Conservation (phyloP, 2,113 vertebrate genomes). For the Megaptera novaeangliae region DNA sequence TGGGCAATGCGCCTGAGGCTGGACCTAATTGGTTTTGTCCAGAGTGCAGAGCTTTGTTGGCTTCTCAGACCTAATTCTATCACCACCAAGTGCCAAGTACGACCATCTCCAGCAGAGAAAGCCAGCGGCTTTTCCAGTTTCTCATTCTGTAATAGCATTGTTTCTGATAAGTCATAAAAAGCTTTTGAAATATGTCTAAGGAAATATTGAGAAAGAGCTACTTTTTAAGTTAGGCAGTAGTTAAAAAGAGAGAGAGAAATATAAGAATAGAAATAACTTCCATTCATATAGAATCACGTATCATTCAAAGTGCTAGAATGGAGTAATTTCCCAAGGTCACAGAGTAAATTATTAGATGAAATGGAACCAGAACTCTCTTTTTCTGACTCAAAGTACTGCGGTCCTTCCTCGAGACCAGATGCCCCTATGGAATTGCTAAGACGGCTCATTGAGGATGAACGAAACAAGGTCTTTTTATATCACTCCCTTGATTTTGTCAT, state of each 20-base stretch:
- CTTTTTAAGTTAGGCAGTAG: conserved; percentile 63
- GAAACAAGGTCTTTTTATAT: not conserved
- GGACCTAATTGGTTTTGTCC: not conserved
- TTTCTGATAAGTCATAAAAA: conserved; percentile 65
- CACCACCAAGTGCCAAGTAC: not conserved
- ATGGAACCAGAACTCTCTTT: not conserved
- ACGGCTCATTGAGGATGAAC: not conserved
- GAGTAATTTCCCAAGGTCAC: not conserved
- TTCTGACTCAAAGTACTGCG: not conserved
- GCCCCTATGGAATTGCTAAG: not conserved
- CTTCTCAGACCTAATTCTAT: not conserved
- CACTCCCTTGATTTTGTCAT: not conserved
- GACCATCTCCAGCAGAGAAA: not conserved
- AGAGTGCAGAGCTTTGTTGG: not conserved
- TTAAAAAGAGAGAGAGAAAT: conserved; percentile 13
- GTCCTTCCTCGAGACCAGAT: not conserved
- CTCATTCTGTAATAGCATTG: not conserved
- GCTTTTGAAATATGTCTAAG: conserved; percentile 51
- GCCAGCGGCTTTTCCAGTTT: not conserved
- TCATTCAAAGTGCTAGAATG: not conserved
- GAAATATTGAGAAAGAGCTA: not conserved
- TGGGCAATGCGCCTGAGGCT: not conserved
- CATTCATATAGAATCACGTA: not conserved
- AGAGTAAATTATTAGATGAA: not conserved
- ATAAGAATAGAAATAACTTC: not conserved